Base-by-base conservation (phyloP, 2,113 vertebrate genomes). In the Erinaceus europaeus region DNA sequence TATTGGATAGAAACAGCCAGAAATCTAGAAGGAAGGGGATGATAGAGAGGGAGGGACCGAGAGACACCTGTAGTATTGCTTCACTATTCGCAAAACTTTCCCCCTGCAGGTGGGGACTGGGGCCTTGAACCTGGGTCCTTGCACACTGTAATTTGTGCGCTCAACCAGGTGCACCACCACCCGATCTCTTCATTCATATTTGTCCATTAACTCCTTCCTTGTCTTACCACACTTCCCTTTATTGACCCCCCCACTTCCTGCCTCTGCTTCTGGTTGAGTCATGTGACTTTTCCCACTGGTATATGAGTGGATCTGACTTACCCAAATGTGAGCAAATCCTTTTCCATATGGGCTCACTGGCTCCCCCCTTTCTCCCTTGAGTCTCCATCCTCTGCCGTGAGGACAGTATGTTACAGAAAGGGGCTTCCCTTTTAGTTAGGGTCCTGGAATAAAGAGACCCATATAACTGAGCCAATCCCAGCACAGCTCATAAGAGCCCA, bases 301-400 rank as follows among this genome's bases (percentile, higher is more conserved):
- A 11, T 34, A 3, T 46, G 27, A 23, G 75, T 4, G 50, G 14
- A 64, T 32, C 25, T 36, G 64, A 75, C 27, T 52, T 18, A 61
- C 2, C 36, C 50, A n/a, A 48, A 73, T 32, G 29, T 38, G 36
- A 86, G 38, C 44, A 55, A 68, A 71, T 42, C 57, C 69, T 23
- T 17, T 36, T 59, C 32, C 32, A 8, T 29, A 3, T 7, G 55
- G 25, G 48, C 18, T 80, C 48, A 71, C 25, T 75, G n/a, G n/a
- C n/a, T n/a, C n/a, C n/a, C n/a, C n/a, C n/a, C 67, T 62, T 67
- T 50, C 62, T 87, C 44, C n/a, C n/a, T n/a, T 57, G 55, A 88
- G 36, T 42, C 48, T 65, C 74, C 53, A 46, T 9, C 46, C n/a
- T 76, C 80, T 21, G 6, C n/a, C 34, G 2, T 21, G 21, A 85